Evolutionary conservation across 2,888 invertebrate species (phyloP).

Genomic region (Silvanus unidentatus): DNA sequence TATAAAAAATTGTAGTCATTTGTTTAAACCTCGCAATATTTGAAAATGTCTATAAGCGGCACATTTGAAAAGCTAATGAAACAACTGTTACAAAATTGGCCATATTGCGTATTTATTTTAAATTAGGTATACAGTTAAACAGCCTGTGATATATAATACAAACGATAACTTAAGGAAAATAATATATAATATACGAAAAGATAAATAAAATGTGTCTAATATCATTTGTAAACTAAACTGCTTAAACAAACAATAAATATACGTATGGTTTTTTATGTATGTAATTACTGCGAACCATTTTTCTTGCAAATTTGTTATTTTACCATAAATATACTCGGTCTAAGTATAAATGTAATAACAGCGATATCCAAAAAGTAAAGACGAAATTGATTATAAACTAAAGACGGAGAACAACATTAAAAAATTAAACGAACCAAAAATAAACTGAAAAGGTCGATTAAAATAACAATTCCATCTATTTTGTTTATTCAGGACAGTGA

Average conservation of each 20-base stretch:
- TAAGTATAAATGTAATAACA: conserved; percentile 7
- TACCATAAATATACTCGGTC: neutral
- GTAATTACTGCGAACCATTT: conserved; percentile 8
- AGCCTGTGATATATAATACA: conserved; percentile 34
- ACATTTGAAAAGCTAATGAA: too few relatives aligned
- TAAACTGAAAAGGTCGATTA: conserved; percentile 6
- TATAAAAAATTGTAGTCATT: too few relatives aligned
- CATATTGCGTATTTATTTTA: conserved; percentile 39
- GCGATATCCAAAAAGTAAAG: neutral
- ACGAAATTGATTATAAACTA: neutral
- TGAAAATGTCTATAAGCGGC: too few relatives aligned
- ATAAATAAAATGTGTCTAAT: conserved; percentile 3
- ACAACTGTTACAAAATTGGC: conserved; percentile 29
- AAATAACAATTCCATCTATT: conserved; percentile 2
- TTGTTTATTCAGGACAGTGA: conserved; percentile 15
- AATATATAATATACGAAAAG: conserved; percentile 18
- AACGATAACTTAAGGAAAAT: conserved; percentile 20
- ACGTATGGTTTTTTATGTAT: too few relatives aligned
- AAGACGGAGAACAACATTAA: neutral
- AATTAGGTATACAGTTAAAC: conserved; percentile 39
- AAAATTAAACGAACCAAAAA: neutral
- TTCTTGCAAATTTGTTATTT: conserved; percentile 10
- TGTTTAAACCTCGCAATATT: too few relatives aligned
- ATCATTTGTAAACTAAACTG: conserved; percentile 11
- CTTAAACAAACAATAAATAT: conserved; percentile 12